Evolutionary conservation across 2,113 vertebrate species (phyloP).

Genomic region (Cervus canadensis): DNA sequence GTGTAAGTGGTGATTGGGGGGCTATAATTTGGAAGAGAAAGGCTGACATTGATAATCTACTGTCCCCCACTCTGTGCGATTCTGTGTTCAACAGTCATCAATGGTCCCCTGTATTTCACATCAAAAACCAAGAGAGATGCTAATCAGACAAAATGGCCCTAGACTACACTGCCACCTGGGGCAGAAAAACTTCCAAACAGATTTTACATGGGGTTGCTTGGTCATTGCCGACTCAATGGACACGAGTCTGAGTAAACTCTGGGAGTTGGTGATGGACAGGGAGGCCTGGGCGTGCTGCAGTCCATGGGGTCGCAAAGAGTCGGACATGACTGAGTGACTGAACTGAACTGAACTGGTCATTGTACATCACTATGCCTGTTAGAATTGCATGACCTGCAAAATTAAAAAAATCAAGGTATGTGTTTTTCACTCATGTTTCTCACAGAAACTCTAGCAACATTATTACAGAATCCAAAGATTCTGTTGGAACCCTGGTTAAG

Average conservation of each 20-base stretch:
- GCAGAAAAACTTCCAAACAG: neutral
- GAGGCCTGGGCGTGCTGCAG: neutral
- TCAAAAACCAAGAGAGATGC: neutral
- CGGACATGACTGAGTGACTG: neutral
- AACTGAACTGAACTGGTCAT: neutral
- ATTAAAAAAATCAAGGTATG: neutral
- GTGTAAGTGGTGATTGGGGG: neutral
- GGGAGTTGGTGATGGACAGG: neutral
- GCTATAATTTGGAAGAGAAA: neutral
- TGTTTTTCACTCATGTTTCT: neutral
- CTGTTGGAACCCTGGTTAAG: neutral
- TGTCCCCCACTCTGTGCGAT: neutral
- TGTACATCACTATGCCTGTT: neutral
- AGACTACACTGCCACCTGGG: neutral
- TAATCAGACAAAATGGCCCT: neutral
- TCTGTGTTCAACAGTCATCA: neutral
- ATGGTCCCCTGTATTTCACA: neutral
- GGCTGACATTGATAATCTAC: neutral
- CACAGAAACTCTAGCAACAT: neutral
- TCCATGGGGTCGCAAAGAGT: neutral
- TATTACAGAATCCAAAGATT: neutral
- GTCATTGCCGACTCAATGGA: neutral
- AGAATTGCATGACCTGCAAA: neutral
- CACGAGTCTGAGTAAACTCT: neutral
- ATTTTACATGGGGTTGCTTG: neutral